Base-by-base conservation (phyloP, 1,140 invertebrate genomes). In the Ips nitidus region DNA sequence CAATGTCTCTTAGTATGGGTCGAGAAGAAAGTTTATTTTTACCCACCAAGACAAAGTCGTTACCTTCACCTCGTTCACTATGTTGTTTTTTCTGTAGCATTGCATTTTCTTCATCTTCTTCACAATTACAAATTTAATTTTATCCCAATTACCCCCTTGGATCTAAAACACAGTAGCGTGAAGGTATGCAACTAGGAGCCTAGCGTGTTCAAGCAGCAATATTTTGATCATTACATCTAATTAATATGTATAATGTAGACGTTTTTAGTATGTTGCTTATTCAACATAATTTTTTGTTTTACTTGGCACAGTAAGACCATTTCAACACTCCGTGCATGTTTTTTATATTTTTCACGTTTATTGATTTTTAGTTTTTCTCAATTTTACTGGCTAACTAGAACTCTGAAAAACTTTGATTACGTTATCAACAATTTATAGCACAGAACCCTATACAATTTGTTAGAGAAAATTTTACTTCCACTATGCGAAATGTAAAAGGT, bases 211-310 rank as follows among this genome's bases (percentile, higher is more conserved):
- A 61, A 61, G 2, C 59, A 45, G 43, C 59, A 61, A 61, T 50
- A 61, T 61, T 61, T 61, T 61, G 59, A 61, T 61, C 59, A 61
- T 45, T 61, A 61, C 8, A 61, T 22, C 22, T n/a, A 50, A 45
- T 61, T 47, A 61, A 47, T 61, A 61, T 61, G 59, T 61, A 45
- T 61, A 61, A 61, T 39, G 59, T 40, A 47, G 22, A 47, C 42
- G 41, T 59, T 59, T 42, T 50, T 47, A 61, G 39, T 61, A 50
- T 8, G 4, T 37, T 61, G 43, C 59, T 37, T 47, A 61, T 61
- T 61, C 43, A 61, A 38, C 59, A 47, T 47, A 47, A 36, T 43
- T 61, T 61, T 47, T 61, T 61, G 41, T 40, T 8, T 39, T 58
- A 41, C 4, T 58, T 55, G 52, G 37, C 52, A 55, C 37, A 22